Evolutionary conservation across 1,140 invertebrate species (phyloP).

Genomic region (Calycopis cecrops): DNA sequence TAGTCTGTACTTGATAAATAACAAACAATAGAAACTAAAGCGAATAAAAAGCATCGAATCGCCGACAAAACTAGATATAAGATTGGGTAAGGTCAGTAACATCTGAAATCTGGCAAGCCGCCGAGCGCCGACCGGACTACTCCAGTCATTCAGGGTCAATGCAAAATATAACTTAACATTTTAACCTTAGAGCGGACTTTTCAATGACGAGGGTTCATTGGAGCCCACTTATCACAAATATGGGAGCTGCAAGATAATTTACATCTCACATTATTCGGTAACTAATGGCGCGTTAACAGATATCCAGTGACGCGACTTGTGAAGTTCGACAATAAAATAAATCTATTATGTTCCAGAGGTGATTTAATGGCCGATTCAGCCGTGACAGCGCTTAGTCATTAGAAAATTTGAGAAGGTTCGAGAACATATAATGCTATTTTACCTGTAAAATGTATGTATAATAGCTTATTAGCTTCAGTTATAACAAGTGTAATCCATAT

Average conservation of each 20-base stretch:
- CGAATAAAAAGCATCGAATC: not conserved
- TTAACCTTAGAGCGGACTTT: slow-evolving; percentile 32
- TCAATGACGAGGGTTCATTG: slow-evolving; percentile 23
- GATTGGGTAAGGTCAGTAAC: slow-evolving; percentile 41
- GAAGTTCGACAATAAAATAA: slow-evolving; percentile 11
- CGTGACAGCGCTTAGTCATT: slow-evolving; percentile 5
- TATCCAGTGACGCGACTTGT: not conserved
- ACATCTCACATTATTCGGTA: slow-evolving; percentile 10
- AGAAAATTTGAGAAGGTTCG: slow-evolving; percentile 6
- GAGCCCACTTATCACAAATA: slow-evolving; percentile 16
- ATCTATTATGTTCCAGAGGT: slow-evolving; percentile 8
- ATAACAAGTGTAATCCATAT: too few relatives aligned
- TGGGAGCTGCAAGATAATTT: slow-evolving; percentile 8
- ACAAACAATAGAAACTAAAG: not conserved
- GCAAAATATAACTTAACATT: slow-evolving; percentile 27
- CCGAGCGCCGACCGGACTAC: slow-evolving; percentile 28
- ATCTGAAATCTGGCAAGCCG: slow-evolving; percentile 28
- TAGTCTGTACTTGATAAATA: not conserved
- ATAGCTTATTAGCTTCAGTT: too few relatives aligned
- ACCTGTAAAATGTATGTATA: too few relatives aligned
- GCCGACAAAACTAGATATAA: slow-evolving; percentile 17
- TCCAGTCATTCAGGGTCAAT: slow-evolving; percentile 21
- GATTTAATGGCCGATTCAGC: not conserved
- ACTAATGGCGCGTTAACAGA: slow-evolving; percentile 11
- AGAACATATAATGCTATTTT: not conserved